Conservation (phyloP, 2,888 invertebrate genomes). For the Monochamus alternatus region DNA sequence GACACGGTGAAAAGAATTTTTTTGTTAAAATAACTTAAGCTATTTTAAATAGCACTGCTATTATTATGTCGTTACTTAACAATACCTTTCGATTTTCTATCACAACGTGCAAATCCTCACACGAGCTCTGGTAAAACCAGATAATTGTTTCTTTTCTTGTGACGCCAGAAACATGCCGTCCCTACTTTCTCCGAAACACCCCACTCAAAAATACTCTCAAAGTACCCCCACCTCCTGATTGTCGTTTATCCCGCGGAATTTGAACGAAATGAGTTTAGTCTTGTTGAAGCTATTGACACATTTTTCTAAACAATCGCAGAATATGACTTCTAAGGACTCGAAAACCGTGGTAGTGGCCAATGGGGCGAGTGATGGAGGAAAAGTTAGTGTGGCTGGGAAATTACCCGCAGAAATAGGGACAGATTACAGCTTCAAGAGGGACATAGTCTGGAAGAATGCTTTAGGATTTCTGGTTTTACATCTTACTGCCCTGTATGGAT, state of each 20-base stretch:
- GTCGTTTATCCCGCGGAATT: not conserved
- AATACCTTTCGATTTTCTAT: not conserved
- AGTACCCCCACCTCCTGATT: not conserved
- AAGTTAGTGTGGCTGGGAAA: constrained; percentile 1
- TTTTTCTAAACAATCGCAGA: constrained; percentile 14
- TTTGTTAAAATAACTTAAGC: too few relatives aligned
- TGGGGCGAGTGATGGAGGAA: not conserved
- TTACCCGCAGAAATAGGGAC: constrained; percentile 71
- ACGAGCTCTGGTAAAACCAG: too few relatives aligned
- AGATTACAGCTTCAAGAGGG: constrained; percentile 71
- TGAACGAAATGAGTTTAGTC: not conserved
- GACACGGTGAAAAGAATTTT: too few relatives aligned
- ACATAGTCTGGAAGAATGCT: constrained; percentile 78
- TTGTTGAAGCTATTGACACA: not conserved
- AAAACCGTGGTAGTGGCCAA: not conserved
- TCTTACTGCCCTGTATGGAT: constrained; percentile 72
- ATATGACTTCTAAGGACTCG: constrained; percentile 12
- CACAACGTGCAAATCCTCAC: constrained; percentile 17
- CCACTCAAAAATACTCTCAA: constrained; percentile 11
- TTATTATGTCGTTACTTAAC: constrained; percentile 16
- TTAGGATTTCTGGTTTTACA: constrained; percentile 76
- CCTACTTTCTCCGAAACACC: constrained; percentile 16
- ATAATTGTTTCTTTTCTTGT: too few relatives aligned
- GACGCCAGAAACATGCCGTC: not conserved
- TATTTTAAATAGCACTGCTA: constrained; percentile 14